phyloP scores from a whole-genome alignment of 1,140 invertebrate genomes.

The Lasioglossum baleicum region DNA sequence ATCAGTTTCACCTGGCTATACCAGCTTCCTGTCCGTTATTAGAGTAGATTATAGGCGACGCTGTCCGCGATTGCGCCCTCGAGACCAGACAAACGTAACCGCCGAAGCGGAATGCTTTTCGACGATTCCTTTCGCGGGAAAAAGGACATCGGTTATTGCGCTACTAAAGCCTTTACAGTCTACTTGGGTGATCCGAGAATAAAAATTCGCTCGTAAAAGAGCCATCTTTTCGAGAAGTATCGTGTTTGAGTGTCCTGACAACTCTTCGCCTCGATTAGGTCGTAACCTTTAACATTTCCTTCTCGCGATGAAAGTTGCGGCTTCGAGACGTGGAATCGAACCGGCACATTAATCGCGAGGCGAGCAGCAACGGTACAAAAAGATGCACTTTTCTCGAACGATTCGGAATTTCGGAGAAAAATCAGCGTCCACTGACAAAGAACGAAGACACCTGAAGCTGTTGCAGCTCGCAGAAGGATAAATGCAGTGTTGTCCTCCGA shows the following conservation, averaged over 20 bases:
- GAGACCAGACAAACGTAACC: slow-evolving; percentile 33
- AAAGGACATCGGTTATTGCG: slow-evolving; percentile 28
- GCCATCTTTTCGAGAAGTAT: neutral
- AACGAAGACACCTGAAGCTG: no score
- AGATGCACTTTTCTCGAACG: no score
- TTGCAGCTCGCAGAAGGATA: no score
- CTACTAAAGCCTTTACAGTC: slow-evolving; percentile 5
- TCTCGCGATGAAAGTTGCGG: no score
- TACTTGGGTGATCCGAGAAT: neutral
- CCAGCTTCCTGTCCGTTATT: slow-evolving; percentile 42
- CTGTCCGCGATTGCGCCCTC: slow-evolving; percentile 35
- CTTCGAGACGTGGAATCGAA: no score
- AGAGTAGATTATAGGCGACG: slow-evolving; percentile 47
- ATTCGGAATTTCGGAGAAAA: no score
- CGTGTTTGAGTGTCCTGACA: neutral
- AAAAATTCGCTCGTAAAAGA: neutral
- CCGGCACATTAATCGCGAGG: no score
- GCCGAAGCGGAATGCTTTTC: slow-evolving; percentile 16
- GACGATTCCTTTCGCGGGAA: slow-evolving; percentile 24
- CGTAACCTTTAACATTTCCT: no score
- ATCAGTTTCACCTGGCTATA: slow-evolving; percentile 19
- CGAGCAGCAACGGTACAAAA: no score
- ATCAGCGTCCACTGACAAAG: no score
- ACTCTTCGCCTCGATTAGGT: neutral
- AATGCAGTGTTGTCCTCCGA: no score